phyloP scores from a whole-genome alignment of 1,140 invertebrate genomes.

The Camponotus pennsylvanicus region DNA sequence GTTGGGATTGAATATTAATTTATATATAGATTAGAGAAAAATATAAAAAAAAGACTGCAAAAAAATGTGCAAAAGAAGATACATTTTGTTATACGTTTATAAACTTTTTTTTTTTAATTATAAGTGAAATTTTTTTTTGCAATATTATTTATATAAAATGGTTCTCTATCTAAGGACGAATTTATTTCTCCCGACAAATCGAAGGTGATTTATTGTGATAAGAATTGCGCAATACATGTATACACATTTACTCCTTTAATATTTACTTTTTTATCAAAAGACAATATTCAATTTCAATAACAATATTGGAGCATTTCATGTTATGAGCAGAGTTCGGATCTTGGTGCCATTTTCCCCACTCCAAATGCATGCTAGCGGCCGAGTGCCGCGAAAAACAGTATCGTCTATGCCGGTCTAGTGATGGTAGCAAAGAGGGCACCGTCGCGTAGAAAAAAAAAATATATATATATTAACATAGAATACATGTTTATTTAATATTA shows the following conservation, averaged over 20 bases:
- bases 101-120: neutral
- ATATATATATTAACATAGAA: too few relatives aligned
- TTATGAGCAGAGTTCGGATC: too few relatives aligned
- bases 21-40: neutral
- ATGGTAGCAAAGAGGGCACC: too few relatives aligned
- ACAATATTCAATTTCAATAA: neutral
- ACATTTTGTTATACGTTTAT: neutral
- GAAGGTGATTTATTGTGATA: neutral
- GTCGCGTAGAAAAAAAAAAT: too few relatives aligned
- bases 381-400: too few relatives aligned
- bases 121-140: neutral
- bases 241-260: neutral
- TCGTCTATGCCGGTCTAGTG: too few relatives aligned
- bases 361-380: too few relatives aligned
- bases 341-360: too few relatives aligned
- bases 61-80: too few relatives aligned
- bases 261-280: neutral
- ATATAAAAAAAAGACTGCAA: too few relatives aligned
- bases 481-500: too few relatives aligned
- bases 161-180: neutral
- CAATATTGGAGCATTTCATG: neutral
- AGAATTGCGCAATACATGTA: neutral
- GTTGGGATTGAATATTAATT: slow-evolving; percentile 5
- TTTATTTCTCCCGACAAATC: neutral
- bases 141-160: neutral